A percentile compares a stretch with the other conserved stretches of the same genome.
These are phyloP conservation scores for Cordilura impudica DNA, from an alignment of 2,888 invertebrate species.

Conservation along the genomic window DNA sequence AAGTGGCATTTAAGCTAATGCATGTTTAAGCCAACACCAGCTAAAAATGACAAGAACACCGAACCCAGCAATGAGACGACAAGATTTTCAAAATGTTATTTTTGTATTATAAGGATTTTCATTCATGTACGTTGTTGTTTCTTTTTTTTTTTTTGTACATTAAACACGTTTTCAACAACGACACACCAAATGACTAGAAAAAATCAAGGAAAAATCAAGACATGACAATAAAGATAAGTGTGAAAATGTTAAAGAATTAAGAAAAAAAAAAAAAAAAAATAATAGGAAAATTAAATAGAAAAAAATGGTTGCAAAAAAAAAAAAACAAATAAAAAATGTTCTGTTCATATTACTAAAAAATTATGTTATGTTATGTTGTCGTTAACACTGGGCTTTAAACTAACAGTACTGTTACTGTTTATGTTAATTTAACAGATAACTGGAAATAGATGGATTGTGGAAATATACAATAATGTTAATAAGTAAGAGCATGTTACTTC, in stretches of 20 bases:
- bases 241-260: slow-evolving; percentile 11
- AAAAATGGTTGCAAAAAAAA: too few species aligned
- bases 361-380: not conserved
- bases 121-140: not conserved
- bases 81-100: slow-evolving; percentile 39
- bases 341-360: too few species aligned
- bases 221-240: slow-evolving; percentile 38
- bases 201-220: not conserved
- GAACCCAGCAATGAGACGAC: slow-evolving; percentile 36
- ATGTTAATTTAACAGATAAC: not conserved
- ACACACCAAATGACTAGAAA: not conserved
- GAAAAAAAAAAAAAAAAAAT: not conserved
- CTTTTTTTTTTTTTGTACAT: slow-evolving; percentile 1
- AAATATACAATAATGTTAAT: too few species aligned
- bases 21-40: slow-evolving; percentile 54
- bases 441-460: slow-evolving; percentile 13
- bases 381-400: not conserved
- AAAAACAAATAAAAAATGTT: too few species aligned
- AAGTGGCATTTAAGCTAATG: slow-evolving; percentile 61
- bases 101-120: slow-evolving; percentile 39
- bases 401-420: not conserved
- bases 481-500: not conserved
- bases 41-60: slow-evolving; percentile 31
- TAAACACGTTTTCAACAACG: slow-evolving; percentile 28
- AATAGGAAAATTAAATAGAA: too few species aligned